Base-by-base conservation (phyloP, 2,113 vertebrate species). In the Siniperca knerii region DNA sequence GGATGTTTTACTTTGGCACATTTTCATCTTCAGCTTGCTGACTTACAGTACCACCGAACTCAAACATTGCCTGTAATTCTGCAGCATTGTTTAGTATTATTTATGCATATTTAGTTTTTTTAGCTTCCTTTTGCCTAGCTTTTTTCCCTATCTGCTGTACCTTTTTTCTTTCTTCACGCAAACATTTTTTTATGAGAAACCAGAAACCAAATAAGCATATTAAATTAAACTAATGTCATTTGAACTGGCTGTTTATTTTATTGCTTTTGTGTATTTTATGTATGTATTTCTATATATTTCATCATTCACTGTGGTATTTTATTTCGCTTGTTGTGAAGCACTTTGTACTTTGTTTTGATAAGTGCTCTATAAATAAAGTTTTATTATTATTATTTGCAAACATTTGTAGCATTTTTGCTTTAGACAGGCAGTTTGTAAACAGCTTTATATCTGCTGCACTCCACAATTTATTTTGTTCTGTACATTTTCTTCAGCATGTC, bases 401-500 rank as follows among this genome's bases (percentile, higher is more conserved):
- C 42, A 72, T 70, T 74, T 65, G 23, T 18, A 21, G 15, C n/a
- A 62, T 69, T 79, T 60, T 23, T 58, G 50, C 57, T 58, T 50
- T n/a, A 10, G 44, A 25, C 21, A 46, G 25, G 25, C 2, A 61
- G n/a, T 66, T 35, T 79, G 54, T 13, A 71, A 29, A 29, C 44
- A 55, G 48, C 35, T 72, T 72, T 86, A 79, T 60, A 80, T 80
- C 50, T 42, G 25, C 37, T 46, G 42, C 35, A 20, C 29, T 65
- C 16, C 8, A 55, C 42, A 15, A 6, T 58, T 64, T 74, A 37
- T 64, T 81, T 55, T 67, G 1, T 48, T 58, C 48, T 33, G 35
- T 18, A 21, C 16, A 40, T 74, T 57, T 15, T 55, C 64, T 50
- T 66, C 68, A 37, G 29, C 76, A 70, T 74, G 23, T 75, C 42